A percentile compares a stretch with the other conserved stretches of the same genome.
phyloP scores from a whole-genome alignment of 2,797 vertebrate species.

The Neomorphus geoffroyi region DNA sequence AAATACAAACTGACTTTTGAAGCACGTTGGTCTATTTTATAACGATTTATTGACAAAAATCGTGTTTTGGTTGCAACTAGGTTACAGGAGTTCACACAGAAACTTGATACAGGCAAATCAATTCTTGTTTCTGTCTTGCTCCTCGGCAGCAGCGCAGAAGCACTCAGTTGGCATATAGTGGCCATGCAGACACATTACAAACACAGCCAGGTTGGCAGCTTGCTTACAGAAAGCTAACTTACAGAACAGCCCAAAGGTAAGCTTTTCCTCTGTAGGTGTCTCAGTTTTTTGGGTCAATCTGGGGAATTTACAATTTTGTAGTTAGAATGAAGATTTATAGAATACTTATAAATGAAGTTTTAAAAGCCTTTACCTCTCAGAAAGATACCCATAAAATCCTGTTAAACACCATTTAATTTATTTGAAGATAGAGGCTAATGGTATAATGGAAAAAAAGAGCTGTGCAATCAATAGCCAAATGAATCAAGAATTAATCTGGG shows the following conservation, averaged over 20 bases:
- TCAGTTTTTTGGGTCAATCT: neutral
- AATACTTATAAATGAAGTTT: neutral
- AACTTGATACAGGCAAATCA: neutral
- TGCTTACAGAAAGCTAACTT: neutral
- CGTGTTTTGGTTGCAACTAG: neutral
- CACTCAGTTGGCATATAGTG: neutral
- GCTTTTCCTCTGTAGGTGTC: neutral
- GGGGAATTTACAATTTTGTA: neutral
- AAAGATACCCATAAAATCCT: neutral
- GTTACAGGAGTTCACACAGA: neutral
- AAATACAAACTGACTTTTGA: neutral
- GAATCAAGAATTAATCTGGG: neutral
- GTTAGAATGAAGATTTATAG: neutral
- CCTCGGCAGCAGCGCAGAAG: neutral
- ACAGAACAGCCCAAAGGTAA: neutral
- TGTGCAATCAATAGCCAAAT: neutral
- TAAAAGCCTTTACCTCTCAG: neutral
- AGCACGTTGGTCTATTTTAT: neutral
- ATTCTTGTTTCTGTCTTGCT: neutral
- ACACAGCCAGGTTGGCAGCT: neutral
- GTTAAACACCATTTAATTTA: neutral
- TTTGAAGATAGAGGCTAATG: neutral
- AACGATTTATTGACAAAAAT: neutral
- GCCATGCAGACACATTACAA: neutral
- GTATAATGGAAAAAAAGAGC: neutral